Percentiles rank a stretch among this genome's conserved stretches.
Evolutionary conservation across 2,797 vertebrate genomes (phyloP).

Genomic region (Callimico goeldii): DNA sequence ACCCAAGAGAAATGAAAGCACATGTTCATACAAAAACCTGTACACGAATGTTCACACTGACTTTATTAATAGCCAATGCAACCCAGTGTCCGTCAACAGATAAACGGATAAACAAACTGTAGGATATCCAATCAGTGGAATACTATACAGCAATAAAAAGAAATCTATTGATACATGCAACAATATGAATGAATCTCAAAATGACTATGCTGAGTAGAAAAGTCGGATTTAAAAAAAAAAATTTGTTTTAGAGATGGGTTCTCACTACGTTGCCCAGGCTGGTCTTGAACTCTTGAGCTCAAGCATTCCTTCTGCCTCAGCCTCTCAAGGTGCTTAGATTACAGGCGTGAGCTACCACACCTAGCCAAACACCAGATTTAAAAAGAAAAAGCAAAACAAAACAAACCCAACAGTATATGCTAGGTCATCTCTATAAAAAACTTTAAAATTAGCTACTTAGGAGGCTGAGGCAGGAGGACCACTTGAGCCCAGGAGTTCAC

Average conservation of each 20-base stretch:
- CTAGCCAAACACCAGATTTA: background rate
- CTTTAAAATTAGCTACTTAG: background rate
- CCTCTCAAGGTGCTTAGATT: background rate
- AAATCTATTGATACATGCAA: background rate
- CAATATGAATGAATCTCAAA: background rate
- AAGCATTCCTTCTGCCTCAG: background rate
- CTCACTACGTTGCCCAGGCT: background rate
- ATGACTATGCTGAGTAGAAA: background rate
- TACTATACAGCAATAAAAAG: background rate
- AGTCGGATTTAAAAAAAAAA: background rate
- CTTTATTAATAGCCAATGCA: background rate
- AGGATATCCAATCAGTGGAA: background rate
- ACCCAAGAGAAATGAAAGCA: background rate
- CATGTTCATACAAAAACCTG: background rate
- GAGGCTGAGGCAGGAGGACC: background rate
- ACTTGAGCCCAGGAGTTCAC: background rate
- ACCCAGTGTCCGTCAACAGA: background rate
- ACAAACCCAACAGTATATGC: background rate
- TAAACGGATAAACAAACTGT: background rate
- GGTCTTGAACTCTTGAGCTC: background rate
- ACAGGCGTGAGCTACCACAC: background rate
- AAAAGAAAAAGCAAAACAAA: background rate
- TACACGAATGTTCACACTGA: rapidly evolving
- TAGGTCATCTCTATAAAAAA: background rate
- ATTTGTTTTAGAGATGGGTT: background rate